These are phyloP conservation scores for Aphaenogaster rudis DNA, from an alignment of 1,140 invertebrate species.

Conservation along the genomic window DNA sequence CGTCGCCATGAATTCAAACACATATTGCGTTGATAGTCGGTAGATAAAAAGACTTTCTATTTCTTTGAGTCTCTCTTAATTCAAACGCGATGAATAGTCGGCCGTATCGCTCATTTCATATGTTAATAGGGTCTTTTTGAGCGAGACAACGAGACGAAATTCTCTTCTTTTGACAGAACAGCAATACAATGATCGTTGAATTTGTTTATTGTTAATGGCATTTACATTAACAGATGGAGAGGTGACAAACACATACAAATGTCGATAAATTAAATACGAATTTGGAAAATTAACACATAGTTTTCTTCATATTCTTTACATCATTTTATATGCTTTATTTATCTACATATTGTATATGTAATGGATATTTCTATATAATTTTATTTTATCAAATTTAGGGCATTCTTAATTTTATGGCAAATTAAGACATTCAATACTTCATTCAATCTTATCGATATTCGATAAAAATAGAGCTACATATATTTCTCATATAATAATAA, in stretches of 20 bases:
- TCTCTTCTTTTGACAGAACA: background rate
- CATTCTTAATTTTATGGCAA: background rate
- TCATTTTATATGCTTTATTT: background rate
- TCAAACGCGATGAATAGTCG: conserved; percentile 19
- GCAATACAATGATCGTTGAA: background rate
- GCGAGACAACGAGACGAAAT: background rate
- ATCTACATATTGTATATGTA: background rate
- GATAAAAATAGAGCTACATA: no score
- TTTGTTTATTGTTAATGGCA: conserved; percentile 11
- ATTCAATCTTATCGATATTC: no score
- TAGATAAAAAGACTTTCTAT: conserved; percentile 61
- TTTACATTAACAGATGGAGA: background rate
- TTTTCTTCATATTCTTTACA: background rate
- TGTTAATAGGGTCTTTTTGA: conserved; percentile 50
- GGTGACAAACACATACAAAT: background rate
- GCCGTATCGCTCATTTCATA: conserved; percentile 42
- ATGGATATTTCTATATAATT: conserved; percentile 2
- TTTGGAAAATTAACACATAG: background rate
- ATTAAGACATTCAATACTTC: background rate
- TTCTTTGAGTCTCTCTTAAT: conserved; percentile 51
- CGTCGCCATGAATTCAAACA: conserved; percentile 6
- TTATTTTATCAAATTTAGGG: conserved; percentile 6
- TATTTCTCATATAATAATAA: no score
- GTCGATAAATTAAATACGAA: background rate
- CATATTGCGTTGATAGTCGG: background rate